Evolutionary conservation across 1,140 invertebrate species (phyloP).

Genomic region (Idris sp.): DNA sequence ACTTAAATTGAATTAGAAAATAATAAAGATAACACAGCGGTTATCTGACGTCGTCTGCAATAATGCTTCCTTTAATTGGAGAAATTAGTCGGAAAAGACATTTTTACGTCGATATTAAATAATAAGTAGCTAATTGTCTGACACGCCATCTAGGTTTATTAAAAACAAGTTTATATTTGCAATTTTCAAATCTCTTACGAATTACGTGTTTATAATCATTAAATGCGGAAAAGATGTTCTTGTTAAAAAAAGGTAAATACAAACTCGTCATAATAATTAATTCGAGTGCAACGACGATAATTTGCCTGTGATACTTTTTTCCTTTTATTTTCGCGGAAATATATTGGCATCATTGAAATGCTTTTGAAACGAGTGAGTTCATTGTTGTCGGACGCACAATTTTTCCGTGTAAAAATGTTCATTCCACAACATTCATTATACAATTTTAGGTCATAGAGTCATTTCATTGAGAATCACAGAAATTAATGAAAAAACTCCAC

Average conservation of each 20-base stretch:
- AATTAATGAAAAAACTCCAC: conserved; percentile 25
- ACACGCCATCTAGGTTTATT: no score
- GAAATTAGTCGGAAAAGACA: conserved; percentile 64
- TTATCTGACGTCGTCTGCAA: conserved; percentile 56
- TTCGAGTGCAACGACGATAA: not conserved
- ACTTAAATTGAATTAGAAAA: conserved; percentile 24
- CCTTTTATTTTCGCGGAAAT: conserved; percentile 3
- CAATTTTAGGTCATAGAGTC: conserved; percentile 15
- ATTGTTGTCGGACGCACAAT: conserved; percentile 3
- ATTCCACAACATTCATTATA: conserved; percentile 11
- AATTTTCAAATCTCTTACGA: conserved; percentile 2
- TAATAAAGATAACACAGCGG: conserved; percentile 33
- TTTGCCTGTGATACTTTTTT: not conserved
- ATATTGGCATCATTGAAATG: conserved; percentile 4
- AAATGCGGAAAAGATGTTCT: not conserved
- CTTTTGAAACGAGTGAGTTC: not conserved
- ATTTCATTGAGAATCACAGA: conserved; percentile 4
- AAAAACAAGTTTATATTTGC: no score
- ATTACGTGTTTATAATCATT: conserved; percentile 4
- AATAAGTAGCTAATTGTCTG: conserved; percentile 55
- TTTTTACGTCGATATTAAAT: conserved; percentile 64
- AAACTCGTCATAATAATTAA: conserved; percentile 2
- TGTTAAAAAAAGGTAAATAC: not conserved
- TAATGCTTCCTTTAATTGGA: conserved; percentile 60
- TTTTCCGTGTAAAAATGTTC: conserved; percentile 10